Conservation (phyloP, 2,113 vertebrate species). For the Onychostruthus taczanowskii region DNA sequence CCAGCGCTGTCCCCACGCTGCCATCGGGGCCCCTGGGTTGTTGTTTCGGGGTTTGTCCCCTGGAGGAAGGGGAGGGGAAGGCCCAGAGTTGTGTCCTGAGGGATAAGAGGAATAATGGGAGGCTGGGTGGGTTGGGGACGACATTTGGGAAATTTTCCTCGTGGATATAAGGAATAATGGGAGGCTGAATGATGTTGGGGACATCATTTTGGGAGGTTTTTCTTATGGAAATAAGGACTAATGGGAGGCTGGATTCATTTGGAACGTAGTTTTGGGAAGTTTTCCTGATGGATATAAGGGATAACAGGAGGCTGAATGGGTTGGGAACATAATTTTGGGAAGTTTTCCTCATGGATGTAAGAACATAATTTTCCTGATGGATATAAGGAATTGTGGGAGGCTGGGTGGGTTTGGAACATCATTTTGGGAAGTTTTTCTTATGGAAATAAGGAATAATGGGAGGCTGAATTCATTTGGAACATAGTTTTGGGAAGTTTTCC, state of each 20-base stretch:
- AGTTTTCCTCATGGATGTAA: background rate
- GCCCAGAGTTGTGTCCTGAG: background rate
- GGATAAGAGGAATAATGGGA: background rate
- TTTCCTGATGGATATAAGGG: background rate
- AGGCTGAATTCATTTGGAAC: too few relatives aligned
- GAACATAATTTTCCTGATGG: background rate
- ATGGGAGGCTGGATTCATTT: too few relatives aligned
- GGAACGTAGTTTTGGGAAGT: too few relatives aligned
- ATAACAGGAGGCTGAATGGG: too few relatives aligned
- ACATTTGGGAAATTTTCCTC: too few relatives aligned
- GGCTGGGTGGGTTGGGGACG: too few relatives aligned
- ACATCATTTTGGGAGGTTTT: too few relatives aligned
- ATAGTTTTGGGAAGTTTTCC: too few relatives aligned
- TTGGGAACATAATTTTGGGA: too few relatives aligned
- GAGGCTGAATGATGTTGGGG: background rate
- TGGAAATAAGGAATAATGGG: background rate
- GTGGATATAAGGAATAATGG: background rate
- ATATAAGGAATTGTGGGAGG: too few relatives aligned
- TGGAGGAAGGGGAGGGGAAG: background rate
- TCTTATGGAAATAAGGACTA: accelerated
- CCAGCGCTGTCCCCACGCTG: accelerated
- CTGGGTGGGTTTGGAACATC: background rate
- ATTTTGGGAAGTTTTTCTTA: too few relatives aligned
- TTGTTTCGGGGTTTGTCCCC: accelerated
- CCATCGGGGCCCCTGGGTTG: accelerated